A percentile compares a stretch with the other conserved stretches of the same genome.
phyloP scores from a whole-genome alignment of 92 coral and sea anemone species.

The Pocillopora meandrina region DNA sequence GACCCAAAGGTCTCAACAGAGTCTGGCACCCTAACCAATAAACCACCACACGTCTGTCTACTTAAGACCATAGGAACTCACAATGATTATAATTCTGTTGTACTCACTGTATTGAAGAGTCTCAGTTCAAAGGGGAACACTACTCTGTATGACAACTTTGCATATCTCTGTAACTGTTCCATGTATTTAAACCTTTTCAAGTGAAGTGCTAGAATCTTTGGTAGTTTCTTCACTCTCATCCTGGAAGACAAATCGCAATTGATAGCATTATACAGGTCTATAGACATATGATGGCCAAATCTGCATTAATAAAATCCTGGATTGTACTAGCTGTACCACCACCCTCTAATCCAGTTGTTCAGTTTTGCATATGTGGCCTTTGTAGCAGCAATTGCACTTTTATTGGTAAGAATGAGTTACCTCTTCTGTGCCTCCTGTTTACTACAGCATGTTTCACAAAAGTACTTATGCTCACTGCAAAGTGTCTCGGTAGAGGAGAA shows the following conservation, averaged over 20 bases:
- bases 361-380: neutral
- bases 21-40: too few species aligned
- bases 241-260: constrained; percentile 39
- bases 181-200: constrained; percentile 95
- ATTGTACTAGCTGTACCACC: neutral
- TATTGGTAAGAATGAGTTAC: constrained; percentile 29
- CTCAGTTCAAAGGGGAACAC: constrained; percentile 97
- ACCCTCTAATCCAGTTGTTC: neutral
- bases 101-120: constrained; percentile 95
- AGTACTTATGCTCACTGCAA: constrained; percentile 96
- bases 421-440: constrained; percentile 99
- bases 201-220: constrained; percentile 94
- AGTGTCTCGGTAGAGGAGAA: constrained; percentile 99
- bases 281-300: neutral
- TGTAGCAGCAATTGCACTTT: neutral
- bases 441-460: constrained; percentile 97
- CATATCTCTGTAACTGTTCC: constrained; percentile 95
- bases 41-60: too few species aligned
- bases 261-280: neutral
- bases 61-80: neutral
- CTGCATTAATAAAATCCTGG: neutral
- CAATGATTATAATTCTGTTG: neutral
- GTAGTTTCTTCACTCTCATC: constrained; percentile 97
- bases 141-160: constrained; percentile 97
- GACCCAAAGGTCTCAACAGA: too few species aligned